These are phyloP conservation scores for Caenorhabditis latens DNA, from an alignment of 1,140 invertebrate genomes.

Conservation along the genomic window DNA sequence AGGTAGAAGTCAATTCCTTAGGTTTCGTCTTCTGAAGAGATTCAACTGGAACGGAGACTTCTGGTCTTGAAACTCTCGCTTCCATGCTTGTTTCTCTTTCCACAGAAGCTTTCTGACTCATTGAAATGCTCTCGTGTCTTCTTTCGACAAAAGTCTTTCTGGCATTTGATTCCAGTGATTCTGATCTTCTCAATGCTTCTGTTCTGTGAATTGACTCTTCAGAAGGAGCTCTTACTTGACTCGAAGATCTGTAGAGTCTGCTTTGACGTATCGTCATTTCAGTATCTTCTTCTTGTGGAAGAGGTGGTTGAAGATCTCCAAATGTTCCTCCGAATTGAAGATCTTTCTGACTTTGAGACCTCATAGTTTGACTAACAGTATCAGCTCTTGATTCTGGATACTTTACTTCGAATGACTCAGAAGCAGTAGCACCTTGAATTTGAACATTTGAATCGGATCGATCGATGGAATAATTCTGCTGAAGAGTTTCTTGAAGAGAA, in stretches of 20 bases:
- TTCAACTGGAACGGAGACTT: conserved; percentile 1
- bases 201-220: conserved; percentile 40
- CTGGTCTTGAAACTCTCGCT: conserved; percentile 16
- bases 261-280: background rate
- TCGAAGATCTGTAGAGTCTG: conserved; percentile 23
- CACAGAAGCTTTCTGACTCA: conserved; percentile 40
- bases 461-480: conserved; percentile 37
- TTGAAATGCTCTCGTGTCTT: conserved; percentile 16
- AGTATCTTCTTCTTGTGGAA: conserved; percentile 47
- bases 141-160: conserved; percentile 3
- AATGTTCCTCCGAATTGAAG: conserved; percentile 9
- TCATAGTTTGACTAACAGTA: conserved; percentile 1
- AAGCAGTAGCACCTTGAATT: background rate
- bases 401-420: conserved; percentile 1
- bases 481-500: background rate
- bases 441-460: conserved; percentile 8
- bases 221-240: conserved; percentile 34
- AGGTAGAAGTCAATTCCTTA: background rate
- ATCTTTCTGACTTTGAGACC: conserved; percentile 24
- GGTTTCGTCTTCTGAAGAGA: background rate
- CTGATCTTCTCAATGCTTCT: conserved; percentile 38
- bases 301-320: conserved; percentile 29
- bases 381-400: background rate
- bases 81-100: conserved; percentile 23
- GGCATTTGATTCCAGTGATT: conserved; percentile 39